Conservation (phyloP, 1,140 invertebrate species). For the Matsumurasca onukii region DNA sequence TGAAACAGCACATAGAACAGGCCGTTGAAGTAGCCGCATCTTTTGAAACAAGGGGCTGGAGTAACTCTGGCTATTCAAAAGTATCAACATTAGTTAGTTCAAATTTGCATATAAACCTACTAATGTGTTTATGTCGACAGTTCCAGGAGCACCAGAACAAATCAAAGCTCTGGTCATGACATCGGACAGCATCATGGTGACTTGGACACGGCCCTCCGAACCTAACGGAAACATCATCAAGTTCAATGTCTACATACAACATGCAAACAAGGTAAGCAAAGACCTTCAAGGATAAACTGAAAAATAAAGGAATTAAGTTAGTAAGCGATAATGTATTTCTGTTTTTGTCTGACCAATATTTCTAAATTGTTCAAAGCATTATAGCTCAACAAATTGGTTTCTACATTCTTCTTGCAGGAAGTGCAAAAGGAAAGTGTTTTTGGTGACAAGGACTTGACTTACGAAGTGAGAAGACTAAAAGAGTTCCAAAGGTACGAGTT, state of each 20-base stretch:
- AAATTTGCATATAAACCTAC: background rate
- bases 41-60: too few relatives aligned
- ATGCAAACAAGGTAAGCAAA: conserved; percentile 42
- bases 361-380: background rate
- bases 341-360: too few relatives aligned
- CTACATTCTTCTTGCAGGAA: too few relatives aligned
- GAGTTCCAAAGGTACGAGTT: conserved; percentile 73
- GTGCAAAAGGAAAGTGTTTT: conserved; percentile 44
- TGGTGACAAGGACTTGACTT: conserved; percentile 40
- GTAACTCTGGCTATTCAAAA: too few relatives aligned
- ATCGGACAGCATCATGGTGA: conserved; percentile 75
- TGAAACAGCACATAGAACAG: too few relatives aligned
- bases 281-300: too few relatives aligned
- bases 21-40: too few relatives aligned
- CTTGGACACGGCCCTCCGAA: conserved; percentile 77
- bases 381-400: conserved; percentile 2
- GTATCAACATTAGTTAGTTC: too few relatives aligned
- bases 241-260: conserved; percentile 72
- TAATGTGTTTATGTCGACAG: conserved; percentile 49
- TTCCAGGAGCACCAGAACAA: conserved; percentile 77
- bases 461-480: conserved; percentile 43
- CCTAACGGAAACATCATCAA: conserved; percentile 79
- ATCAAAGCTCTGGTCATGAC: conserved; percentile 79
- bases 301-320: too few relatives aligned
- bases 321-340: too few relatives aligned